Percentiles rank a stretch among this genome's conserved stretches.
Conservation (phyloP, 1,140 invertebrate genomes). For the Anagrus nilaparvatae region DNA sequence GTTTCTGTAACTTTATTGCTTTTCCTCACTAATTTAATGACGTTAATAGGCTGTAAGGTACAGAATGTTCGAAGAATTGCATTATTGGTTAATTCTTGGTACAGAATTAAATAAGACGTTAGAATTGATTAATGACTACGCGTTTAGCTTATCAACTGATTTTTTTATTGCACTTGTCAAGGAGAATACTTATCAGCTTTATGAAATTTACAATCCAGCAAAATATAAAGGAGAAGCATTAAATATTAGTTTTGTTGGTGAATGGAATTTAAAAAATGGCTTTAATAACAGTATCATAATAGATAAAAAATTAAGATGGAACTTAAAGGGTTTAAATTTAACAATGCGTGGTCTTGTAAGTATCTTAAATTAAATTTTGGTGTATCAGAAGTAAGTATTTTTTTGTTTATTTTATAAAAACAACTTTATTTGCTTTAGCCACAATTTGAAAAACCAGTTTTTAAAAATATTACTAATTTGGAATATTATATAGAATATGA, state of each 20-base stretch:
- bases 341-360: constrained; percentile 5
- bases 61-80: constrained; percentile 10
- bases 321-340: constrained; percentile 6
- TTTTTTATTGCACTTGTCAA: constrained; percentile 10
- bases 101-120: constrained; percentile 8
- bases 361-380: too few relatives aligned
- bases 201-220: constrained; percentile 15
- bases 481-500: too few relatives aligned
- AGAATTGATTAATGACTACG: constrained; percentile 7
- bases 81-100: constrained; percentile 13
- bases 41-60: constrained; percentile 8
- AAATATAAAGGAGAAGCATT: constrained; percentile 12
- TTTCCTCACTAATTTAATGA: too few relatives aligned
- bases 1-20: too few relatives aligned
- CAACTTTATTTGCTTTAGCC: too few relatives aligned
- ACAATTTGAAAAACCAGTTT: too few relatives aligned
- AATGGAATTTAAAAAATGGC: constrained; percentile 8
- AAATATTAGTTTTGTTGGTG: constrained; percentile 2
- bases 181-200: background rate
- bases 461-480: too few relatives aligned
- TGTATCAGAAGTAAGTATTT: too few relatives aligned
- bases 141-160: constrained; percentile 14
- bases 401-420: too few relatives aligned
- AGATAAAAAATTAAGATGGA: constrained; percentile 7
- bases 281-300: constrained; percentile 3